Evolutionary conservation across 2,113 vertebrate genomes (phyloP), one percentile per base, ranked within the genome.

Genomic region (Arothron firmamentum): DNA sequence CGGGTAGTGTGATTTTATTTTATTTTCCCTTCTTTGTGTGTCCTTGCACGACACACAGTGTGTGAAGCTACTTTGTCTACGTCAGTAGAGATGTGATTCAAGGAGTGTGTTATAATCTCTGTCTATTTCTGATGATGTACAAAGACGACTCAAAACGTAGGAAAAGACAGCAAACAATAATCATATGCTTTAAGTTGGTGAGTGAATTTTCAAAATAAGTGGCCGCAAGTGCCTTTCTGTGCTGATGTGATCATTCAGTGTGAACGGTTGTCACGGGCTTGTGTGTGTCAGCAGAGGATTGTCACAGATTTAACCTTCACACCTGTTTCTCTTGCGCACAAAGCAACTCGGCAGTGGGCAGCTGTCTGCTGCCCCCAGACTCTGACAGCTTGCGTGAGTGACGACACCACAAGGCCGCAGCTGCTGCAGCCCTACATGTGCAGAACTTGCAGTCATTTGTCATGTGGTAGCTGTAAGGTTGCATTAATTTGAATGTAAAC

Each of bases 1-100:
- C 63, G 54, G 53, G 13, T 73, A 59, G 72, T 80, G 67, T 88
- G 78, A 83, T 83, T 86, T 84, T 62, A 77, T 69, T 49, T 67
- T 75, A 70, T 65, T 65, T 41, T 63, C 9, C 12, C 23, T 34
- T 60, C n/a, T 2, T 74, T 67, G 25, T 28, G 25, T 28, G 25
- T 28, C 25, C 25, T 28, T 28, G 5, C 21, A 23, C 21, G 21
- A 23, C 21, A 23, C 21, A 23, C 25, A 28, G 25, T 28, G 25
- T 28, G 25, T 28, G 25, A 28, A 28, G 25, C 25, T 38, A 38
- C 34, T 38, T 12, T 38, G 9, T 38, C 34, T 38, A 38, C 34
- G 34, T 12, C 34, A 38, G 34, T 38, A 38, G 34, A 38, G 8
- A 12, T 38, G 34, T 38, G 9, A 38, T 12, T 38, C 34, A 10